A percentile compares a stretch with the other conserved stretches of the same genome.
These are phyloP conservation scores for Andrena bicolor DNA, from an alignment of 2,888 invertebrate genomes.

Conservation along the genomic window DNA sequence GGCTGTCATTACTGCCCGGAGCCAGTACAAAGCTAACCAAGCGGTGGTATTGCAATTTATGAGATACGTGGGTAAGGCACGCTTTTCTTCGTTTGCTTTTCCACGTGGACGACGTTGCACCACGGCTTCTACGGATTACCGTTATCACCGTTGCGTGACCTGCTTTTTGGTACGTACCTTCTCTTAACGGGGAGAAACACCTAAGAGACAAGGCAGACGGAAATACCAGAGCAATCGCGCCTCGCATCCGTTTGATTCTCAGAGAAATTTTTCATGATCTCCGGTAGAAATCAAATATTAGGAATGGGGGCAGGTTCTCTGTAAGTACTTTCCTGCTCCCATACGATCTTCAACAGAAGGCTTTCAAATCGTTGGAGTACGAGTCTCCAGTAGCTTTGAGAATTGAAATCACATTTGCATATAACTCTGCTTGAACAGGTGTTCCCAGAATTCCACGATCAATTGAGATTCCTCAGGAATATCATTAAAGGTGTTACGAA, in stretches of 20 bases:
- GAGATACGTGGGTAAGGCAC: conserved; percentile 6
- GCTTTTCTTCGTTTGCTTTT: conserved; percentile 67
- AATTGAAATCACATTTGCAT: too few species aligned
- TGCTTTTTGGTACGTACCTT: conserved; percentile 71
- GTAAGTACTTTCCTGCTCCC: too few species aligned
- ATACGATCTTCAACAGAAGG: too few species aligned
- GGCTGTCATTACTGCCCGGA: conserved; percentile 23
- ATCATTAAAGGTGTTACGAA: too few species aligned
- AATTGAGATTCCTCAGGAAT: too few species aligned
- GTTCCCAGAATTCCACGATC: too few species aligned
- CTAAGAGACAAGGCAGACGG: conserved; percentile 51
- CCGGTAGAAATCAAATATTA: not conserved
- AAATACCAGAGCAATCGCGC: conserved; percentile 30
- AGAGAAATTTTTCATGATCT: not conserved
- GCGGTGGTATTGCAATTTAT: conserved; percentile 3
- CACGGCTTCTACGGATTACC: conserved; percentile 70
- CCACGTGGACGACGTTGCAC: conserved; percentile 68
- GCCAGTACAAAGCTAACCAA: conserved; percentile 22
- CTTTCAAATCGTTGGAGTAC: too few species aligned
- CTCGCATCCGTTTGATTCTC: not conserved
- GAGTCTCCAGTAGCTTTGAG: too few species aligned
- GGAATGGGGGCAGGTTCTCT: not conserved
- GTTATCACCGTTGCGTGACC: conserved; percentile 78
- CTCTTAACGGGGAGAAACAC: conserved; percentile 24
- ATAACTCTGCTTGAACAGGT: too few species aligned